phyloP scores from a whole-genome alignment of 2,888 invertebrate species.

The Caenorhabditis parvicauda region DNA sequence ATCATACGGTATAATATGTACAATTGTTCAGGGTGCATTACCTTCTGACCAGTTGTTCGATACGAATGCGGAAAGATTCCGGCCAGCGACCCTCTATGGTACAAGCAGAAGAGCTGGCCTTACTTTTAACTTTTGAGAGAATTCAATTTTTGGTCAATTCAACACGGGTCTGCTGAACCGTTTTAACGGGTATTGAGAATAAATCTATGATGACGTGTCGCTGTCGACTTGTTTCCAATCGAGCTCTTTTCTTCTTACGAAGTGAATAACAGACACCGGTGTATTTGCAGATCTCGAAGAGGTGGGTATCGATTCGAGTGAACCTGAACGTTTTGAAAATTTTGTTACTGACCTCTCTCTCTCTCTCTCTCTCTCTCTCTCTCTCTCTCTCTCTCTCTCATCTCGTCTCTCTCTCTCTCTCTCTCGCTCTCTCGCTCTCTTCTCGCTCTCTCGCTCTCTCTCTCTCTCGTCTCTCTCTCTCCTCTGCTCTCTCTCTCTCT shows the following conservation, averaged over 20 bases:
- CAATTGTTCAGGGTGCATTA: slow-evolving; percentile 7
- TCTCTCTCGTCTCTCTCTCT: too few species aligned
- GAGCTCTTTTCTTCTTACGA: neutral
- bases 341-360: neutral
- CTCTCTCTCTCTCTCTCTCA: neutral
- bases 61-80: slow-evolving; percentile 36
- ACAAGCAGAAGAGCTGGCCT: slow-evolving; percentile 32
- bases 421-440: too few species aligned
- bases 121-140: slow-evolving; percentile 15
- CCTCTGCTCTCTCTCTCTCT: too few species aligned
- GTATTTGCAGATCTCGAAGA: too few species aligned
- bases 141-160: neutral
- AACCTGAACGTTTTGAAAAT: neutral
- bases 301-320: neutral
- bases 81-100: slow-evolving; percentile 28
- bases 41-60: slow-evolving; percentile 17
- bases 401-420: too few species aligned
- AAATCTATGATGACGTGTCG: neutral
- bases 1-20: neutral
- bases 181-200: slow-evolving; percentile 3
- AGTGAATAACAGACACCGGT: neutral
- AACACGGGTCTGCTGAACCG: too few species aligned
- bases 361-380: neutral
- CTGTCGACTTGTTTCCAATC: neutral
- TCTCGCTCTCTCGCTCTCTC: too few species aligned